A percentile compares a stretch with the other conserved stretches of the same genome.
phyloP scores from a whole-genome alignment of 2,113 vertebrate genomes.

The Lophochroa leadbeateri region DNA sequence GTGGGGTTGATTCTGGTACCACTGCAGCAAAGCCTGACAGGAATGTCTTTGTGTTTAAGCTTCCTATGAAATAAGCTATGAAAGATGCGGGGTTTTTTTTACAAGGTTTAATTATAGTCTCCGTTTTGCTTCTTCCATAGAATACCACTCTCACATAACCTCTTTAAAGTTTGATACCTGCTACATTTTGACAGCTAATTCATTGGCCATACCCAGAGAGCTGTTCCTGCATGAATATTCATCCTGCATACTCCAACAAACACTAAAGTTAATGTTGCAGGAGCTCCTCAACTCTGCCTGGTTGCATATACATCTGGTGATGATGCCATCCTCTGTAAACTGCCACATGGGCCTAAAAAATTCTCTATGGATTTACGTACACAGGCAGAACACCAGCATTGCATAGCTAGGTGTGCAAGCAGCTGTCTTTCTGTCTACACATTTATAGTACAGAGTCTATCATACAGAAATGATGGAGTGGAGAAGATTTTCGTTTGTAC shows the following conservation, averaged over 20 bases:
- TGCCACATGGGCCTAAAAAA: neutral
- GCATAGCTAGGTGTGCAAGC: neutral
- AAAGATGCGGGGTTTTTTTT: neutral
- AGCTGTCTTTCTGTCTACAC: neutral
- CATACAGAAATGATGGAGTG: neutral
- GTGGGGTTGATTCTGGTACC: neutral
- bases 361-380: neutral
- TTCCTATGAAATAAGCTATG: neutral
- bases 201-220: neutral
- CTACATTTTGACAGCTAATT: neutral
- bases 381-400: accelerated
- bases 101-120: neutral
- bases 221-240: neutral
- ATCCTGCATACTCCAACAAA: neutral
- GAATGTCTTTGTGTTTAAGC: accelerated
- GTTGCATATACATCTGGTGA: accelerated
- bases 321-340: too few species aligned
- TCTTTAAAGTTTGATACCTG: neutral
- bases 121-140: neutral
- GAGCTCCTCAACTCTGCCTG: neutral
- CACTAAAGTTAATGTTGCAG: accelerated
- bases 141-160: neutral
- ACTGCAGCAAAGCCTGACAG: accelerated
- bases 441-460: too few species aligned
- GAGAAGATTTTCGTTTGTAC: neutral